Evolutionary conservation across 2,888 invertebrate species (phyloP), one percentile per base, ranked within the genome.

Genomic region (Callinectes sapidus): DNA sequence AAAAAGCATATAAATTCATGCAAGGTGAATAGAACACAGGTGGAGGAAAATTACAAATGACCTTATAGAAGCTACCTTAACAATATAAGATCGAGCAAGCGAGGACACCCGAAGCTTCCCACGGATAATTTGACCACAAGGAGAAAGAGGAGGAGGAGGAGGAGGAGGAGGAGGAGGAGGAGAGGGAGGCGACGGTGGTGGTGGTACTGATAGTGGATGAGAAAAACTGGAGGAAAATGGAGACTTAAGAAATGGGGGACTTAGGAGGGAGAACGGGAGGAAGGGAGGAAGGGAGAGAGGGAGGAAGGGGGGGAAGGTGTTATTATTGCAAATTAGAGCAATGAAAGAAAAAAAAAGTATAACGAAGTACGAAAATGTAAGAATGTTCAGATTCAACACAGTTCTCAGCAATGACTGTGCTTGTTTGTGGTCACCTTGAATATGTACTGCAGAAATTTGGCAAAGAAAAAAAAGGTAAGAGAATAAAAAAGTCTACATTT

Each of bases 141-240:
- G 81, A 81, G 81, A 35, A 81, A 35, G 77, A 81, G 77, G 77
- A 81, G 77, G 77, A 81, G 77, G 77, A 81, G 77, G 13, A 71
- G 71, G 71, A 71, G 23, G 39, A 35, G 86, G 87, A 54, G 87
- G 54, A 54, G n/a, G 87, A 42, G 42, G 48, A 54, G n/a, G 87
- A 48, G n/a, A 14, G 14, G 87, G 48, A 48, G 48, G 48, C 0
- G 39, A 23, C 0, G 39, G 28, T 3, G 86, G n/a, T 35, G 35
- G 86, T 14, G 16, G 39, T 16, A 5, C 18, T 3, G 16, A 18
- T 14, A 23, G 86, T 5, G 16, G 16, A 35, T 14, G n/a, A 39
- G 39, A 35, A 86, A 35, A 86, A 14, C 35, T 35, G 86, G 39
- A 86, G 86, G 86, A 85, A 16, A 48, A 48, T 23, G 87, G 16